Evolutionary conservation across 2,797 vertebrate genomes (phyloP).

Genomic region (Chelon auratus): DNA sequence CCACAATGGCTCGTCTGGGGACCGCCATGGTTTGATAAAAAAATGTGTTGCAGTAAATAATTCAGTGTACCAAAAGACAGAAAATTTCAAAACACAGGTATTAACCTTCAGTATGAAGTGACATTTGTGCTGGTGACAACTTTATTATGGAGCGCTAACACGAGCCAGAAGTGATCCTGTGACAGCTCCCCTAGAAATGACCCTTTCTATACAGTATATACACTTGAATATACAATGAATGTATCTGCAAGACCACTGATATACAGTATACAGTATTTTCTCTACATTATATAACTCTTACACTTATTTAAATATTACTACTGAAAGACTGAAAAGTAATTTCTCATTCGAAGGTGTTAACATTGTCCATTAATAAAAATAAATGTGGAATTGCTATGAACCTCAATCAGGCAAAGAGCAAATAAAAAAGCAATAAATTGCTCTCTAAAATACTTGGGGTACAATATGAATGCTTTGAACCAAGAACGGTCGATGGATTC

Average conservation of each 20-base stretch:
- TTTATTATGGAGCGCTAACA: constrained; percentile 13
- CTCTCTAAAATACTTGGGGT: not conserved
- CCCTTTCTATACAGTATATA: not conserved
- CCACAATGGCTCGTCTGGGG: constrained; percentile 29
- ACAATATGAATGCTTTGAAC: not conserved
- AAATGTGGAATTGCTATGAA: not conserved
- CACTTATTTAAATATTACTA: not conserved
- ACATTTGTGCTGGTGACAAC: constrained; percentile 10
- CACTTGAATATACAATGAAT: not conserved
- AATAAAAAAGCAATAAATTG: not conserved
- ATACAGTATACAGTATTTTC: not conserved
- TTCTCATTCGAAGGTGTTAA: not conserved
- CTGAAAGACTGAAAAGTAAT: not conserved
- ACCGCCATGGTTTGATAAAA: constrained; percentile 5
- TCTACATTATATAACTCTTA: not conserved
- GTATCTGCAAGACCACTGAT: not conserved
- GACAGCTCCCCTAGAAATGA: not conserved
- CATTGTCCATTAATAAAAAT: not conserved
- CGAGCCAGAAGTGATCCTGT: not conserved
- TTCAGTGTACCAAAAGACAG: not conserved
- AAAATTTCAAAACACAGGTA: not conserved
- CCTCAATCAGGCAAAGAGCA: not conserved
- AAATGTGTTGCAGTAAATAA: constrained; percentile 6
- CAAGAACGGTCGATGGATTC: not conserved
- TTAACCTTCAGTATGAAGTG: not conserved